These are phyloP conservation scores for Lordiphosa collinella DNA, from an alignment of 1,140 invertebrate species.

Conservation along the genomic window DNA sequence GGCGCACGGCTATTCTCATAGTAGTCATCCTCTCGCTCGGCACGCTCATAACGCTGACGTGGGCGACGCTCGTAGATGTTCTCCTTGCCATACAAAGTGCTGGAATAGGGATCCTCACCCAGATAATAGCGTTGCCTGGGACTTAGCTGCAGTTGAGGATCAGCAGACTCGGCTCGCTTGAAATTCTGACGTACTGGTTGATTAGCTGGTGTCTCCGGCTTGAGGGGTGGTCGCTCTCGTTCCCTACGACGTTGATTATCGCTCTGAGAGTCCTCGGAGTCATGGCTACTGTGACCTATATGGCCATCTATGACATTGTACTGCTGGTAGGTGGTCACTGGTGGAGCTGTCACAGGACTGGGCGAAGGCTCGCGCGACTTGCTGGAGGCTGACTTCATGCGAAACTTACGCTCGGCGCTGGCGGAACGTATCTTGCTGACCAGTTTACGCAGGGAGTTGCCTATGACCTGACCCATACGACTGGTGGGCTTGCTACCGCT, in stretches of 20 bases:
- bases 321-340: constrained; percentile 81
- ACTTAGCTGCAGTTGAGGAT: constrained; percentile 60
- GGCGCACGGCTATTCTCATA: constrained; percentile 33
- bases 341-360: constrained; percentile 79
- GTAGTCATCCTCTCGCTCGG: constrained; percentile 47
- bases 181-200: constrained; percentile 15
- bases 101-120: constrained; percentile 90
- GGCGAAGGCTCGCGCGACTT: constrained; percentile 80
- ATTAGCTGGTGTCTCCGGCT: constrained; percentile 18
- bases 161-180: constrained; percentile 51
- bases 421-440: constrained; percentile 89
- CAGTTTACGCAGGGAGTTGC: constrained; percentile 87
- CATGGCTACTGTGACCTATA: constrained; percentile 69
- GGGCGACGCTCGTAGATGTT: constrained; percentile 85
- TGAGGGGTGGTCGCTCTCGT: constrained; percentile 16
- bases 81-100: constrained; percentile 88
- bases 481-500: constrained; percentile 61
- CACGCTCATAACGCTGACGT: constrained; percentile 35
- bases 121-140: constrained; percentile 89
- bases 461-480: constrained; percentile 81
- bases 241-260: constrained; percentile 27
- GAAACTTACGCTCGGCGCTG: constrained; percentile 85
- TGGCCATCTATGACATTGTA: constrained; percentile 84
- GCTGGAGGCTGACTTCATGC: constrained; percentile 80
- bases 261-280: constrained; percentile 52